phyloP scores from a whole-genome alignment of 1,140 invertebrate species.

The Ephestia elutella region DNA sequence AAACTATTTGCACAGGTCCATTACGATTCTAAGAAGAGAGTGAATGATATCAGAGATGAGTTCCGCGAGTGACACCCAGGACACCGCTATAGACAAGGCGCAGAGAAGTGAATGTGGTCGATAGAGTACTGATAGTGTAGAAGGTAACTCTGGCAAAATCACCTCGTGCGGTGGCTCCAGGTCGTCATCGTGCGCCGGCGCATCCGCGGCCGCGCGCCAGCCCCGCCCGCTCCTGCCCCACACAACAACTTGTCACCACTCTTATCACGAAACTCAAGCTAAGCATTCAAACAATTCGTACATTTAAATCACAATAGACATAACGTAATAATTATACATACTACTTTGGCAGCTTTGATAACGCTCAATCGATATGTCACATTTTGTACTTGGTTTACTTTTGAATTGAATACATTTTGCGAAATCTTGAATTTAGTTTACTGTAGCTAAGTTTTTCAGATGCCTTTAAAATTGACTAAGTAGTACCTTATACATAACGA shows the following conservation, averaged over 20 bases:
- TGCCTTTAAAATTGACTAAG: too few relatives aligned
- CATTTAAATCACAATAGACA: background rate
- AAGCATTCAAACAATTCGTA: constrained; percentile 11
- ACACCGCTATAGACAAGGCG: constrained; percentile 49
- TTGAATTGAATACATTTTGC: too few relatives aligned
- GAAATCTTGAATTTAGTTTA: too few relatives aligned
- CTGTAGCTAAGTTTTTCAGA: too few relatives aligned
- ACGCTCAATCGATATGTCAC: background rate
- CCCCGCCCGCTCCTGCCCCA: constrained; percentile 67
- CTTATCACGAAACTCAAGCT: constrained; percentile 11
- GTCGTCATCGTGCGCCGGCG: constrained; percentile 55
- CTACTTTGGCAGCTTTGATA: background rate
- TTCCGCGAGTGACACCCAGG: constrained; percentile 54
- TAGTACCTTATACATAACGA: too few relatives aligned
- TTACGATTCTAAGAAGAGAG: constrained; percentile 11
- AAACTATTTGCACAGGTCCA: constrained; percentile 8
- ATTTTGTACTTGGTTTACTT: too few relatives aligned
- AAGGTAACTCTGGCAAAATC: constrained; percentile 73
- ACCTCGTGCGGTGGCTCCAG: constrained; percentile 64
- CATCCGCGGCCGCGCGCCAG: constrained; percentile 56
- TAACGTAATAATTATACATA: background rate
- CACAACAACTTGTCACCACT: constrained; percentile 53
- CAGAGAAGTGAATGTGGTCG: constrained; percentile 53
- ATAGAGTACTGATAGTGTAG: constrained; percentile 45
- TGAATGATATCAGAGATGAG: constrained; percentile 13